phyloP scores from a whole-genome alignment of 2,797 vertebrate genomes.

The Xenops minutus region DNA sequence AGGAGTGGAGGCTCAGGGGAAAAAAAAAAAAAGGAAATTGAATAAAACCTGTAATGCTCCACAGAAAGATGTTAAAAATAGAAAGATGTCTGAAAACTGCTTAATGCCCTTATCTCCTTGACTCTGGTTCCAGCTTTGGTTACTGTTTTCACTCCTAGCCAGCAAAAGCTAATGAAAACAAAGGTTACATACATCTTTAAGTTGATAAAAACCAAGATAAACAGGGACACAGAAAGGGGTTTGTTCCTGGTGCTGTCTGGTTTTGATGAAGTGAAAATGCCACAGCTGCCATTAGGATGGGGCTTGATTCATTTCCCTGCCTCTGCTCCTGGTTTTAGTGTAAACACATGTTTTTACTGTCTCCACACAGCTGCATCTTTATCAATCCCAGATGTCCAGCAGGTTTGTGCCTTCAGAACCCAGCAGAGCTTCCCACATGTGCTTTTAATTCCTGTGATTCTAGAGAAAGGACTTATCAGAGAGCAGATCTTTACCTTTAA shows the following conservation, averaged over 20 bases:
- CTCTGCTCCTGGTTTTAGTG: slow-evolving; percentile 77
- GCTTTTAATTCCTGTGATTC: slow-evolving; percentile 68
- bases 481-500: slow-evolving; percentile 52
- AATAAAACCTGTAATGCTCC: slow-evolving; percentile 53
- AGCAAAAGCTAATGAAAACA: slow-evolving; percentile 67
- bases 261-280: slow-evolving; percentile 77
- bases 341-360: slow-evolving; percentile 81
- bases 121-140: slow-evolving; percentile 64
- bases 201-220: slow-evolving; percentile 65
- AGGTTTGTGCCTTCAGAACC: slow-evolving; percentile 65
- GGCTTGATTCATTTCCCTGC: slow-evolving; percentile 81
- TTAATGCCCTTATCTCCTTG: slow-evolving; percentile 62
- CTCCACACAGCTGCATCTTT: slow-evolving; percentile 82
- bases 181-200: slow-evolving; percentile 63
- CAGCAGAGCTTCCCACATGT: slow-evolving; percentile 61
- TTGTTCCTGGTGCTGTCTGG: slow-evolving; percentile 62
- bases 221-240: slow-evolving; percentile 55
- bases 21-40: slow-evolving; percentile 3
- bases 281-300: slow-evolving; percentile 79
- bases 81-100: slow-evolving; percentile 56
- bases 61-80: slow-evolving; percentile 56
- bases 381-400: slow-evolving; percentile 85
- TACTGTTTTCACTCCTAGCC: slow-evolving; percentile 62
- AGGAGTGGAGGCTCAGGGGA: not conserved
- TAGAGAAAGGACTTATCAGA: slow-evolving; percentile 44